Evolutionary conservation across 2,797 vertebrate species (phyloP), one percentile per base, ranked within the genome.

Genomic region (Atherinosoma microstoma): DNA sequence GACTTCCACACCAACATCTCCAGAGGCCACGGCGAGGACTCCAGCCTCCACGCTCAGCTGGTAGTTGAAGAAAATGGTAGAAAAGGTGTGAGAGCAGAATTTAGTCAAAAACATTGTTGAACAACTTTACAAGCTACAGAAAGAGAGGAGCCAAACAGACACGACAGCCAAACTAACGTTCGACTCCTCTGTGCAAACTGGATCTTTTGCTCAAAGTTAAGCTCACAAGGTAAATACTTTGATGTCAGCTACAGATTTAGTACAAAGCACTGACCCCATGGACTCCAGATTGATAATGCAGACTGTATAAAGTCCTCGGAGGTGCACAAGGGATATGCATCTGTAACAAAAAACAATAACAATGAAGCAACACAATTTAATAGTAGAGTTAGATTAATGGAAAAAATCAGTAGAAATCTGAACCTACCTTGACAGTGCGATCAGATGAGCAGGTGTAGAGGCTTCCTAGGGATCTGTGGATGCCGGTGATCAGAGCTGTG

Each of bases 391-490:
- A 29, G 12, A 22, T 54, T 3, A 64, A 47, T 2, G 67, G 24
- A 13, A 0, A 3, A 56, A 29, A 12, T 2, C 64, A 63, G 0
- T 2, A 32, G 5, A 10, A 53, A 18, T 9, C 2, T 29, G 22
- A 5, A 35, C 84, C 71, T 73, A 97, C 97, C 94, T 97, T 96
- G 70, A 97, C 84, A 0, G 95, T 97, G 61, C 94, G 90, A 89
- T 99, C 97, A 0, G 95, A 95, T 38, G 97, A 98, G 0, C 96
- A 96, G 6, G 97, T 97, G 83, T 97, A 99, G 35, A 99, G 94
- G 38, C 95, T 81, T 3, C 97, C 97, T 36, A 90, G 75, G 0
- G 97, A 96, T 76, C 89, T 88, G 83, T 96, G 95, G 76, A 98
- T 88, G 16, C 97, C 97, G 0, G 96, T 98, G 87, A 98, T 91